A percentile compares a stretch with the other conserved stretches of the same genome.
Conservation (phyloP, 2,888 invertebrate species). For the Dyspetes luteomarginatus region DNA sequence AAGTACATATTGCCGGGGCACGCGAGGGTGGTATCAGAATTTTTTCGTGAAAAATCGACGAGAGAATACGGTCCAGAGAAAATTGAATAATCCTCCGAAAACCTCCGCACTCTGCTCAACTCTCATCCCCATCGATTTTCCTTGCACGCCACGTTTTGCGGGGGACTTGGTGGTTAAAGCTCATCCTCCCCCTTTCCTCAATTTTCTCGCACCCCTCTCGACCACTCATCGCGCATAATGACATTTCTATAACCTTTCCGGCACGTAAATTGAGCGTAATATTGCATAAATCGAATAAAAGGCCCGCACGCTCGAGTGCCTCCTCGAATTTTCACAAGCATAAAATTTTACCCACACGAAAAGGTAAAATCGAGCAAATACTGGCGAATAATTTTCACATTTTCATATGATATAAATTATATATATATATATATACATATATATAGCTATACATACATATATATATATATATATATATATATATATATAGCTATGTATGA, state of each 20-base stretch:
- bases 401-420: not conserved
- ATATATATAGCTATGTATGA: not conserved
- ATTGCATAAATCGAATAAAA: slow-evolving; percentile 47
- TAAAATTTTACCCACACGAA: no score
- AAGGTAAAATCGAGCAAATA: not conserved
- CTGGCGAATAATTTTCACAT: not conserved
- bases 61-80: not conserved
- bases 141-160: slow-evolving; percentile 8
- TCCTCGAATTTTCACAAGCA: slow-evolving; percentile 31
- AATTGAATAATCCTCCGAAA: slow-evolving; percentile 50
- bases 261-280: slow-evolving; percentile 43
- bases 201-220: not conserved
- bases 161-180: slow-evolving; percentile 7
- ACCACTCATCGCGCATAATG: slow-evolving; percentile 7
- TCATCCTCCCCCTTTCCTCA: not conserved
- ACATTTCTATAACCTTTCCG: slow-evolving; percentile 44
- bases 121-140: slow-evolving; percentile 39
- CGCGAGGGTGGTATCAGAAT: not conserved
- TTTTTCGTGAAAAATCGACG: slow-evolving; percentile 5
- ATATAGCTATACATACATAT: no score
- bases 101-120: slow-evolving; percentile 9
- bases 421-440: no score
- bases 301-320: not conserved
- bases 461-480: no score
- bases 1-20: slow-evolving; percentile 19